Evolutionary conservation across 2,888 invertebrate species (phyloP), one percentile per base, ranked within the genome.

Genomic region (Leptura quadrifasciata): DNA sequence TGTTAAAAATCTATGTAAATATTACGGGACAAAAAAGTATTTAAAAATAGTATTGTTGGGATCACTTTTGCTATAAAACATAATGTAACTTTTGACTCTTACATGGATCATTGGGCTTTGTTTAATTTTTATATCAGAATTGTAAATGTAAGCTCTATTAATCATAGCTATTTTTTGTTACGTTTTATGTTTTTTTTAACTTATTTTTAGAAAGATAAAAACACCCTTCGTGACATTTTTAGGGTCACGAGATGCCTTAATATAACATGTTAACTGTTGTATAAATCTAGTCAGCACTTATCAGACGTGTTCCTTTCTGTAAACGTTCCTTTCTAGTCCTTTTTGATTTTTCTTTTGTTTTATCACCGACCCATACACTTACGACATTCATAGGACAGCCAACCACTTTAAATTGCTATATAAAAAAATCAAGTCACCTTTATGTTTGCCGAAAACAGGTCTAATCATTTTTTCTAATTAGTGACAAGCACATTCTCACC

Each of bases 161-260:
- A 81, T 76, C 76, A 76, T 79, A 79, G 81, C 76, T 78, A 65
- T 72, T 75, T 65, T 80, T 79, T 77, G 71, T 79, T 79, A 75
- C 73, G 55, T 79, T 76, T 78, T 80, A 79, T 76, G 76, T 79
- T 77, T 69, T 58, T 79, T 78, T 58, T 58, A 39, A 55, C 71
- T 74, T 74, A 67, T 74, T 74, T 76, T 58, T 76, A 74, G 73
- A 76, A 77, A 75, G 55, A 76, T 54, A 75, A 72, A 76, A 83
- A 82, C 80, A 81, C 80, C 82, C 85, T 85, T 87, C 86, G 87
- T 87, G 87, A 85, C 86, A 86, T 63, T 81, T 85, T 85, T 47
- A 83, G 81, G 83, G 86, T 87, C 88, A 87, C 88, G 86, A 85
- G 87, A 87, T 88, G 88, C 89, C 88, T 89, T 88, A 86, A 80